Evolutionary conservation across 2,888 invertebrate species (phyloP).

Genomic region (Clanis bilineata): DNA sequence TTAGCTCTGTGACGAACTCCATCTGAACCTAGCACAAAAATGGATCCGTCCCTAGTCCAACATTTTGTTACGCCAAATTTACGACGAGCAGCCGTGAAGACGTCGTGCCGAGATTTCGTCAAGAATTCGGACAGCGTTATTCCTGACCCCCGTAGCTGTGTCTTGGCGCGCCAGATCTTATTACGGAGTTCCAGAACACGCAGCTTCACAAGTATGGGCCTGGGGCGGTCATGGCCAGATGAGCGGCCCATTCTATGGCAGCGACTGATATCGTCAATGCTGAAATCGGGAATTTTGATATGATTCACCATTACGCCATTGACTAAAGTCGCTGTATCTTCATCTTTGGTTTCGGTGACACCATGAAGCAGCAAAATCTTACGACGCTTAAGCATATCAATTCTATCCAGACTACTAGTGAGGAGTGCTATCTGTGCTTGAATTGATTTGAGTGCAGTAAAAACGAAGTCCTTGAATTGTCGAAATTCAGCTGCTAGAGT

Average conservation of each 20-base stretch:
- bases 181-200: not conserved
- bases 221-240: not conserved
- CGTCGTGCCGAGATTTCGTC: conserved; percentile 2
- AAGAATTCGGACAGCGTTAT: conserved; percentile 5
- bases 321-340: not conserved
- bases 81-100: conserved; percentile 1
- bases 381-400: not conserved
- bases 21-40: not conserved
- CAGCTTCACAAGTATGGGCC: not conserved
- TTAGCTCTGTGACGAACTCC: not conserved
- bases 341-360: not conserved
- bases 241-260: not conserved
- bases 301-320: not conserved
- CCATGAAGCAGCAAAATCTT: conserved; percentile 7
- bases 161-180: not conserved
- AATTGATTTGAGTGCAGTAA: too few relatives aligned
- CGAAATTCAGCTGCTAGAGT: too few relatives aligned
- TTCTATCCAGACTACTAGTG: too few relatives aligned
- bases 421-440: too few relatives aligned
- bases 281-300: not conserved
- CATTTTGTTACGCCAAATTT: not conserved
- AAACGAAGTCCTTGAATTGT: too few relatives aligned
- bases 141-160: not conserved
- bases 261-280: not conserved
- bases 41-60: conserved; percentile 6